These are phyloP conservation scores for Tenualosa thibaudeaui DNA, from an alignment of 2,797 vertebrate genomes.

Conservation along the genomic window DNA sequence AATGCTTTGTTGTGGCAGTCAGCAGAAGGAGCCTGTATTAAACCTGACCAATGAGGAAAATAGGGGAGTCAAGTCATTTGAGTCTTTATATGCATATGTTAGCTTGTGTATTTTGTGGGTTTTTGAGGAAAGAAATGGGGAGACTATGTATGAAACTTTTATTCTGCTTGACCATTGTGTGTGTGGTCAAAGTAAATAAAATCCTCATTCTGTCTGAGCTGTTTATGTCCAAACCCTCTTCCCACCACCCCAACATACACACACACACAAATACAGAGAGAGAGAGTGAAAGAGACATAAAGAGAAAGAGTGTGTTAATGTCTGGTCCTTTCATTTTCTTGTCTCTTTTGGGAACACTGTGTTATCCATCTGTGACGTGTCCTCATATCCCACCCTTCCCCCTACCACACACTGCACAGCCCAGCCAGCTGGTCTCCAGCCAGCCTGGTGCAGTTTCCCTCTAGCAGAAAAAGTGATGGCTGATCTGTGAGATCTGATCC, in stretches of 20 bases:
- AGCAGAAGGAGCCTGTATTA: neutral
- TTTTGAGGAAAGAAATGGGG: neutral
- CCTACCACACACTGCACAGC: neutral
- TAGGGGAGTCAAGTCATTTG: neutral
- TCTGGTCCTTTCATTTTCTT: neutral
- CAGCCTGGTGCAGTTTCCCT: neutral
- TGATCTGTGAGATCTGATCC: neutral
- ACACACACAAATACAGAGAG: neutral
- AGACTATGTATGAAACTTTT: neutral
- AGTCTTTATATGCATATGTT: neutral
- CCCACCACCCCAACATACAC: neutral
- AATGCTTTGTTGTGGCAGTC: neutral
- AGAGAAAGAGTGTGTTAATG: neutral
- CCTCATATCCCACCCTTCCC: neutral
- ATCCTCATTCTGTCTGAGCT: neutral
- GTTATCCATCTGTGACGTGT: neutral
- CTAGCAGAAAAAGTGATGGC: neutral
- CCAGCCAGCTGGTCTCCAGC: neutral
- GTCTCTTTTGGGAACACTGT: neutral
- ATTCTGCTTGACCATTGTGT: neutral
- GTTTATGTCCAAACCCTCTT: neutral
- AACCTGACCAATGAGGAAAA: neutral
- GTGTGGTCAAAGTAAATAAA: neutral
- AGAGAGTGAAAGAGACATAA: neutral
- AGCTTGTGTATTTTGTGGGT: neutral